Conservation (phyloP, 2,113 vertebrate genomes). For the Takifugu flavidus region DNA sequence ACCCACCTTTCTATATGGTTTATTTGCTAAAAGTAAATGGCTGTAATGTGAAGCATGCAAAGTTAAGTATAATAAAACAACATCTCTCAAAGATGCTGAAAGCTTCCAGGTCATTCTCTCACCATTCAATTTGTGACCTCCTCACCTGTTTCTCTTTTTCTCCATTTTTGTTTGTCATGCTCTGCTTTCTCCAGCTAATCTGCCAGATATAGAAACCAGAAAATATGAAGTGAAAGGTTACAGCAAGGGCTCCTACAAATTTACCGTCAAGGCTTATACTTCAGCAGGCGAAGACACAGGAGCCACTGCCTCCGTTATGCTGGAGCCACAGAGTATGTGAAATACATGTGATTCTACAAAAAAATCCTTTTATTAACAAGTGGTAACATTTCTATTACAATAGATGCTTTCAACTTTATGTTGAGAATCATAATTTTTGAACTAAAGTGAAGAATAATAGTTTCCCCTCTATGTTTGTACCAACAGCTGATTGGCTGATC, state of each 20-base stretch:
- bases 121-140: neutral
- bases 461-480: neutral
- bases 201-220: conserved; percentile 44
- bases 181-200: conserved; percentile 50
- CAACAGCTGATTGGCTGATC: conserved; percentile 66
- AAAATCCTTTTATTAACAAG: neutral
- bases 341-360: neutral
- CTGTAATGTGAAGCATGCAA: neutral
- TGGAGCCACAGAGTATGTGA: conserved; percentile 62
- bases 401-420: too few relatives aligned
- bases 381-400: too few relatives aligned
- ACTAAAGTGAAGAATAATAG: too few relatives aligned
- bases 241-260: conserved; percentile 62
- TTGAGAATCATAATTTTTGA: too few relatives aligned
- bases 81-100: too few relatives aligned
- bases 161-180: neutral
- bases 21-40: neutral
- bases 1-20: neutral
- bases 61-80: too few relatives aligned
- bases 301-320: conserved; percentile 49
- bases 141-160: neutral
- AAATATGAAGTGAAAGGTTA: conserved; percentile 60
- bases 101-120: too few relatives aligned
- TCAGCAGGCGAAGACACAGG: conserved; percentile 69
- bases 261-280: conserved; percentile 74